Conservation (phyloP, 2,797 vertebrate genomes). For the Danio kyathit region DNA sequence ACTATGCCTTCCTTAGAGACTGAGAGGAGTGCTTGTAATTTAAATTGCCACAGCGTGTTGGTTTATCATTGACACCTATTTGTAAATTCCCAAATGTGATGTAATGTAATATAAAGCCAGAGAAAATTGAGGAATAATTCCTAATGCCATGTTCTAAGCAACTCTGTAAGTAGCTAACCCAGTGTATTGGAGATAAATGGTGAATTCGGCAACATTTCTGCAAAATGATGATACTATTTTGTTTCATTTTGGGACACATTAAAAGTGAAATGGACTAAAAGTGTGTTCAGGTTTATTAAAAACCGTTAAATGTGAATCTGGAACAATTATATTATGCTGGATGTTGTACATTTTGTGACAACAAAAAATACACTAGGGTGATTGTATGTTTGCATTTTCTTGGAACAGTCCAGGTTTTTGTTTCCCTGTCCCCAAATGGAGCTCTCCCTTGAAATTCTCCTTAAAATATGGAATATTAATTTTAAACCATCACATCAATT, state of each 20-base stretch:
- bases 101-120: background rate
- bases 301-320: background rate
- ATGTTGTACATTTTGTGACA: no score
- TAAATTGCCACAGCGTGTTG: conserved; percentile 32
- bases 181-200: background rate
- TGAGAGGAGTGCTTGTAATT: conserved; percentile 11
- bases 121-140: background rate
- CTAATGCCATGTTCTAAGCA: background rate
- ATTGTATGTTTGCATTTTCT: no score
- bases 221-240: background rate
- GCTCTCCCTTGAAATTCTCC: no score
- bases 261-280: background rate
- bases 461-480: no score
- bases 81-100: conserved; percentile 12
- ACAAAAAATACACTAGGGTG: no score
- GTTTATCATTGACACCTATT: conserved; percentile 20
- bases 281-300: background rate
- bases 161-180: background rate
- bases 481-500: no score
- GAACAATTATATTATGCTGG: no score
- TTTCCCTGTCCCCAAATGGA: no score
- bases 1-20: conserved; percentile 22
- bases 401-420: no score
- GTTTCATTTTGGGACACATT: background rate
- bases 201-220: background rate